A percentile compares a stretch with the other conserved stretches of the same genome.
Evolutionary conservation across 1,140 invertebrate species (phyloP).

Genomic region (Solenopsis invicta): DNA sequence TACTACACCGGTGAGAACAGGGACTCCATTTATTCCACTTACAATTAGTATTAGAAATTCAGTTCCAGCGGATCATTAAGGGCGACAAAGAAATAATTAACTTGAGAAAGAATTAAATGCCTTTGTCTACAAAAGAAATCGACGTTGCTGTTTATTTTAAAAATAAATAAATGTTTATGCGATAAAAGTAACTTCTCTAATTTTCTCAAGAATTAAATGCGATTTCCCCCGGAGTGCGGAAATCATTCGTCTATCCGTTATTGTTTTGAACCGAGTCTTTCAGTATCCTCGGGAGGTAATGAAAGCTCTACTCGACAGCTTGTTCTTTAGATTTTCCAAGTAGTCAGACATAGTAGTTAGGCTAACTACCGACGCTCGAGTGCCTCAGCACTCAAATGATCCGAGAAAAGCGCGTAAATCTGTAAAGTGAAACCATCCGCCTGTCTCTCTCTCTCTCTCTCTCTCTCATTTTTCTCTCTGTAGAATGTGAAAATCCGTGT

Average conservation of each 20-base stretch:
- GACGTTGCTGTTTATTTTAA: not conserved
- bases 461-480: not conserved
- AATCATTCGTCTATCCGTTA: not conserved
- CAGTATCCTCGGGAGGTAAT: conserved; percentile 22
- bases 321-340: conserved; percentile 36
- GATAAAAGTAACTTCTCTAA: not conserved
- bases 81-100: not conserved
- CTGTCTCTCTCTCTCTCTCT: too few relatives aligned
- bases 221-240: not conserved
- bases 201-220: not conserved
- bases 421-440: conserved; percentile 79
- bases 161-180: not conserved
- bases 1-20: not conserved
- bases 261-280: conserved; percentile 9
- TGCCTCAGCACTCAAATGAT: conserved; percentile 81
- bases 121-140: not conserved
- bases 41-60: not conserved
- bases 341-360: conserved; percentile 5
- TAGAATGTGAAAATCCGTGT: conserved; percentile 76
- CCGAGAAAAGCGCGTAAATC: conserved; percentile 79
- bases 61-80: not conserved
- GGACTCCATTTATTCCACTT: not conserved
- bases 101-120: not conserved
- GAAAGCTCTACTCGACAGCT: not conserved
- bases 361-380: conserved; percentile 81